Evolutionary conservation across 2,113 vertebrate genomes (phyloP).

Genomic region (Rhinolophus sinicus): DNA sequence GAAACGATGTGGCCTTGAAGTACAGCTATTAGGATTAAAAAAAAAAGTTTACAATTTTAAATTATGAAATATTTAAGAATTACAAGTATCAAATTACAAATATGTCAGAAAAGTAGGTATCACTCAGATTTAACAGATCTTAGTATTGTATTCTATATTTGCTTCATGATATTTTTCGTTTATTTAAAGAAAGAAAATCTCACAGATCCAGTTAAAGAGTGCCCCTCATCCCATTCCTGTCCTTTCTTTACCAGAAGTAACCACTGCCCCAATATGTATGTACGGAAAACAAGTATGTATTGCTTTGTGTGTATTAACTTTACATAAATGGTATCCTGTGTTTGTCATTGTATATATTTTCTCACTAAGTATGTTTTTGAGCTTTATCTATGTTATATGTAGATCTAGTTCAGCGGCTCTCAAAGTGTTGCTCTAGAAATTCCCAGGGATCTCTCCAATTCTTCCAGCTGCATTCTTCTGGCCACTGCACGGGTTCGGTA

Average conservation of each 20-base stretch:
- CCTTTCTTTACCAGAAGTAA: conserved; percentile 15
- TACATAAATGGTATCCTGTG: background rate
- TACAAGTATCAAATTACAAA: background rate
- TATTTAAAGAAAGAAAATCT: conserved; percentile 46
- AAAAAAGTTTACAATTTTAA: conserved; percentile 18
- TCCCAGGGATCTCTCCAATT: conserved; percentile 17
- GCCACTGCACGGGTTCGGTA: background rate
- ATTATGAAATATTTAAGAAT: conserved; percentile 34
- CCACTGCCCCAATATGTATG: background rate
- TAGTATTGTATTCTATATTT: conserved; percentile 32
- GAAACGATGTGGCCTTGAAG: background rate
- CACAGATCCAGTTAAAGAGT: background rate
- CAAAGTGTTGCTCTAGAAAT: conserved; percentile 34
- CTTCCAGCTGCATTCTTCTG: background rate
- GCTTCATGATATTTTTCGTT: background rate
- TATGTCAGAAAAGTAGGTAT: background rate
- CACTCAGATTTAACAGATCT: background rate
- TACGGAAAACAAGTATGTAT: background rate
- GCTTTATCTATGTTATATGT: background rate
- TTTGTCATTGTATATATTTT: background rate
- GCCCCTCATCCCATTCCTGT: background rate
- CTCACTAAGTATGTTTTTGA: conserved; percentile 38
- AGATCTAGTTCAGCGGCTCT: conserved; percentile 9
- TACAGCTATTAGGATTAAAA: background rate
- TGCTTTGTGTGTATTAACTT: conserved; percentile 41